Evolutionary conservation across 2,797 vertebrate genomes (phyloP), one percentile per base, ranked within the genome.

Genomic region (Helicolenus hilgendorfi): DNA sequence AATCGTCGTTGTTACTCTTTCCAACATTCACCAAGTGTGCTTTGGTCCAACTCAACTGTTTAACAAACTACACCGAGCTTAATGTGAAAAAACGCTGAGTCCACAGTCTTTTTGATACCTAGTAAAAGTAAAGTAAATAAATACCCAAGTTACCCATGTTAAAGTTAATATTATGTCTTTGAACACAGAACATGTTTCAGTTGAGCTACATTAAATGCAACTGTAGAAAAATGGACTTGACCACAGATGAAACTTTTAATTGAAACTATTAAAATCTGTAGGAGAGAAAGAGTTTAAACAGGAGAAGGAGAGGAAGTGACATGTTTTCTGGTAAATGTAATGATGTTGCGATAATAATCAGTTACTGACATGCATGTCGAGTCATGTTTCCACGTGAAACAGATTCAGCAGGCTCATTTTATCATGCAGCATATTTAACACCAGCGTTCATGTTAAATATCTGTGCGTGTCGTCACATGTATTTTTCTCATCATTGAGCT

Each of bases 401-500:
- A 4, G 5, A 7, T 4, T 33, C 22, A 20, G 2, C 4, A 8
- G 7, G 1, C 6, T 36, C 11, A 1, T 2, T 2, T 26, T n/a
- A 11, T 31, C 14, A 1, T 24, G 5, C 10, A 4, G 7, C 18
- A 29, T 27, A 13, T 33, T 7, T 13, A 69, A 8, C 22, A 55
- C 11, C 13, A n/a, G 29, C 2, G 9, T 31, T 11, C 9, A 7
- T 8, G 36, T 58, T 26, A 3, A 13, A 27, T 3, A 13, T 27
- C 11, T 9, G 7, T 9, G 0, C 9, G 0, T 58, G 14, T n/a
- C 4, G 0, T 11, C 2, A 14, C 13, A 4, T 15, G 5, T 11
- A 1, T 11, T 24, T 35, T 26, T 38, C 3, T 15, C 15, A 20
- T 62, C 4, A 29, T 10, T 36, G 11, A 9, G 5, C 6, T 24